Evolutionary conservation across 2,113 vertebrate genomes (phyloP), one percentile per base, ranked within the genome.

Genomic region (Orycteropus afer): DNA sequence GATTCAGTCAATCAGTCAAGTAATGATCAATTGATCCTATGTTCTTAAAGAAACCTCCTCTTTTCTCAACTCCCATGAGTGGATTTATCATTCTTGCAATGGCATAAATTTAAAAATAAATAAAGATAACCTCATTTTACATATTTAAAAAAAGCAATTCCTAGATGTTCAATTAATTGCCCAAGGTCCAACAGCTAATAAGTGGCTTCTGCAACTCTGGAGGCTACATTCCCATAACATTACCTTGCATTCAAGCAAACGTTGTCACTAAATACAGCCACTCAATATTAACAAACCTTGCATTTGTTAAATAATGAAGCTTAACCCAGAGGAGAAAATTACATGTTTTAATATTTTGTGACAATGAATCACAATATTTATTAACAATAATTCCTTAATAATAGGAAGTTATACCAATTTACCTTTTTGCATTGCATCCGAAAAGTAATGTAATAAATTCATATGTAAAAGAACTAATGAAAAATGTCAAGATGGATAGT

Each of bases 311-410:
- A 86, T 83, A 90, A 84, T 65, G 53, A 91, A 65, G n/a, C 82
- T 85, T 76, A 95, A 63, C 57, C 61, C 17, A 76, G 25, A 85
- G 74, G 65, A 87, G 90, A 79, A 95, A 96, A 86, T 86, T 49
- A 83, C 23, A 73, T 32, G 71, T 51, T 87, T 92, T 87, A 73
- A 86, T 73, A 73, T 96, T 93, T 90, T 82, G 20, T 53, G 91
- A 90, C 51, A 91, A 61, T 67, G 69, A 80, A 96, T 95, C 65
- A 90, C 71, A 87, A 86, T 90, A 85, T 87, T 94, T 97, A 94
- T 94, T 89, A 95, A 94, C 81, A 94, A 93, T 71, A 93, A 93
- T 86, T 86, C 83, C 77, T 94, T 94, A 90, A 74, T 93, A 93
- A 87, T 29, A 77, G 90, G 40, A 78, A 94, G 95, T 96, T 89